Percentiles rank a stretch among this genome's conserved stretches.
Conservation (phyloP, 2,888 invertebrate species). For the Tenthredo notha region DNA sequence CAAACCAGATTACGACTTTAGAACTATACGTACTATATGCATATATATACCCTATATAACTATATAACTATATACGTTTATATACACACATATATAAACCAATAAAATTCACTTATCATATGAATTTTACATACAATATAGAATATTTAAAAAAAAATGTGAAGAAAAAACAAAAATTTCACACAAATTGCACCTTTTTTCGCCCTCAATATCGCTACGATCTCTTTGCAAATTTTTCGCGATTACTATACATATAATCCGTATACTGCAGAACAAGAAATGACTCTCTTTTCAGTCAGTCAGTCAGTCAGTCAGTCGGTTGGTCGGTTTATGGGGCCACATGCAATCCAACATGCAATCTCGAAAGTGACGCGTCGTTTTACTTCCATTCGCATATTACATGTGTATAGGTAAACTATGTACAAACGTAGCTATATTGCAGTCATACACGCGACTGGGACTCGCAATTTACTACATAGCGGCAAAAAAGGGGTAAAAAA, state of each 20-base stretch:
- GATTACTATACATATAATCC: neutral
- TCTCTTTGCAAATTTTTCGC: neutral
- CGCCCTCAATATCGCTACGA: neutral
- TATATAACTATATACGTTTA: neutral
- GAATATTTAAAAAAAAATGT: neutral
- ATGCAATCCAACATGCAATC: constrained; percentile 5
- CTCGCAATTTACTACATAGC: neutral
- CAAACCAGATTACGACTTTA: constrained; percentile 1
- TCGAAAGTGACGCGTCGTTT: neutral
- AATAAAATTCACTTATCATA: neutral
- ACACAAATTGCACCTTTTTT: too few relatives aligned
- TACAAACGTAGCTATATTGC: neutral
- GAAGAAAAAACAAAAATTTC: neutral
- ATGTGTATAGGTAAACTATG: neutral
- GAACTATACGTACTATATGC: neutral
- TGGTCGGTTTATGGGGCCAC: neutral
- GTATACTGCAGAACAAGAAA: neutral
- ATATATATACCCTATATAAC: neutral
- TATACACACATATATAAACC: neutral
- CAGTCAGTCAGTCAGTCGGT: constrained; percentile 32
- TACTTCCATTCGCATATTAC: neutral
- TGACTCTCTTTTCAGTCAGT: neutral
- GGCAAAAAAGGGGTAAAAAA: neutral
- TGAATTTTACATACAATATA: neutral
- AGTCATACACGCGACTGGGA: neutral